Evolutionary conservation across 2,113 vertebrate genomes (phyloP), one percentile per base, ranked within the genome.

Genomic region (Oostethus manadensis): DNA sequence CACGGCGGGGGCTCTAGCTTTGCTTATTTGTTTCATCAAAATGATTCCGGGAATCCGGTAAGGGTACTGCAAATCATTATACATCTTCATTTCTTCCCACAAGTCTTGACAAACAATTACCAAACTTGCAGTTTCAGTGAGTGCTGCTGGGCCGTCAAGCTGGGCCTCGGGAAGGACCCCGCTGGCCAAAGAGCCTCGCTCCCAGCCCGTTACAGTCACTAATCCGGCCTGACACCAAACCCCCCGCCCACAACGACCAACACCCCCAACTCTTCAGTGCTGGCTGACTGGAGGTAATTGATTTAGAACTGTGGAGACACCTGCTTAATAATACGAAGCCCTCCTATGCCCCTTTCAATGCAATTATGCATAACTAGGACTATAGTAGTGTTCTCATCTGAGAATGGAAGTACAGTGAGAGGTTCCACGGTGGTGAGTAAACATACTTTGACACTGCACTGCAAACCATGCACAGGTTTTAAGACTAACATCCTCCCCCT

Each of bases 191-290:
- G 62, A 67, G 59, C 68, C 68, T 63, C 66, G 58, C 66, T 75
- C 77, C 67, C 64, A 58, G 60, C 55, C 63, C 54, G 76, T 86
- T 87, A 86, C 84, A 83, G 81, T 85, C 67, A 56, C 79, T 87
- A 87, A 88, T 88, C 79, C 83, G 77, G 70, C 68, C 80, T 84
- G 86, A 87, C 84, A 86, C 79, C 84, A 83, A 84, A 71, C 77
- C 80, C 75, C 49, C 64, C 64, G n/a, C n/a, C n/a, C n/a, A n/a
- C n/a, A n/a, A n/a, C n/a, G n/a, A n/a, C n/a, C 70, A 76, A 68
- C 74, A 77, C 77, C 49, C 68, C 63, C 71, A 48, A 78, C 50
- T 53, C 77, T 82, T n/a, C 78, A 82, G 80, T 76, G 67, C 64
- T 53, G 77, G 70, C 83, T 76, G 74, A 65, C 79, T 81, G 60